Percentiles rank a stretch among this genome's conserved stretches.
Conservation (phyloP, 2,797 vertebrate genomes). For the Sebastes cheni region DNA sequence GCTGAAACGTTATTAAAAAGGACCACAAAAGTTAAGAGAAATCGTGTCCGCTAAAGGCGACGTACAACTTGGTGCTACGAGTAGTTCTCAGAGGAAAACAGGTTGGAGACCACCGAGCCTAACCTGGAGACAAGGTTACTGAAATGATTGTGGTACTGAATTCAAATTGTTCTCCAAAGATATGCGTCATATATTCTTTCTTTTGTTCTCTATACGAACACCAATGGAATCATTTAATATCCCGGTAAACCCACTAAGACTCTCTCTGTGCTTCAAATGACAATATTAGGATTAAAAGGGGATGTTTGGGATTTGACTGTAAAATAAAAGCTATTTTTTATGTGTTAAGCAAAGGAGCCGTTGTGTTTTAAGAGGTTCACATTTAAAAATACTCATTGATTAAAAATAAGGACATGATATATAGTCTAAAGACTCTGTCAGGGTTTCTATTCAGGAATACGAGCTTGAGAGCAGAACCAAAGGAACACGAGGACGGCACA, state of each 20-base stretch:
- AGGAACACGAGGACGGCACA: constrained; percentile 6
- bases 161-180: not conserved
- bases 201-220: not conserved
- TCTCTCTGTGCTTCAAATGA: constrained; percentile 18
- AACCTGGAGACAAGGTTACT: not conserved
- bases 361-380: constrained; percentile 33
- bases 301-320: constrained; percentile 34
- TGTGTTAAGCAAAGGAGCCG: constrained; percentile 32
- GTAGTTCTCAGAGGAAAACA: too few relatives aligned
- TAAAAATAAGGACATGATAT: constrained; percentile 21
- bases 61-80: too few relatives aligned
- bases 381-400: constrained; percentile 31
- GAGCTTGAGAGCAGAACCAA: constrained; percentile 20
- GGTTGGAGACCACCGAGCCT: not conserved
- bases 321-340: constrained; percentile 60
- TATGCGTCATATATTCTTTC: not conserved
- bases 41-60: too few relatives aligned
- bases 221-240: constrained; percentile 25
- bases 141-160: not conserved
- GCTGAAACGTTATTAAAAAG: too few relatives aligned
- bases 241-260: constrained; percentile 9
- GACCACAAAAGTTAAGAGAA: too few relatives aligned
- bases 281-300: constrained; percentile 50
- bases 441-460: constrained; percentile 7
- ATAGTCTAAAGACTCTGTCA: constrained; percentile 23